Evolutionary conservation across 2,888 invertebrate genomes (phyloP).

Genomic region (Apomyelois bistriatella): DNA sequence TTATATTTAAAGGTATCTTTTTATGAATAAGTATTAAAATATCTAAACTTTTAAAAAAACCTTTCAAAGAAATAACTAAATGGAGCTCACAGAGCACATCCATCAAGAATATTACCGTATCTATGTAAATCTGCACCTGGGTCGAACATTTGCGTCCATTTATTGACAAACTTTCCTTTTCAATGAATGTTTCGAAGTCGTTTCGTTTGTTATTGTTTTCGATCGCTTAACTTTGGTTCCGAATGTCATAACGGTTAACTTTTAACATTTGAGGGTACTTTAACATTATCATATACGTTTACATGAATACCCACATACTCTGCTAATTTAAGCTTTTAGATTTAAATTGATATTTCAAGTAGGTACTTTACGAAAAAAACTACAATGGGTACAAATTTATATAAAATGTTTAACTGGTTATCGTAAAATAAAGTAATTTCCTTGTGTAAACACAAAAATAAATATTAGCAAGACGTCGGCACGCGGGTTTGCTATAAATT

Average conservation of each 20-base stretch:
- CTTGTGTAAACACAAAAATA: conserved; percentile 61
- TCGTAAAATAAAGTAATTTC: conserved; percentile 33
- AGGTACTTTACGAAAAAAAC: too few relatives aligned
- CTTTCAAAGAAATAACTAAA: too few relatives aligned
- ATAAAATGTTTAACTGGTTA: too few relatives aligned
- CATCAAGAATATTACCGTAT: conserved; percentile 22
- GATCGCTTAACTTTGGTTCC: conserved; percentile 57
- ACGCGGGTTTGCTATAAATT: conserved; percentile 55
- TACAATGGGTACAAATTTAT: too few relatives aligned
- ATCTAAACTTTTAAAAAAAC: too few relatives aligned
- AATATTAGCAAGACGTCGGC: conserved; percentile 54
- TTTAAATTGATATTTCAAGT: too few relatives aligned
- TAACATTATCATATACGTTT: background rate
- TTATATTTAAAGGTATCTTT: too few relatives aligned
- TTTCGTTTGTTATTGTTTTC: conserved; percentile 75
- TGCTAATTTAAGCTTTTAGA: too few relatives aligned
- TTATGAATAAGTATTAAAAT: too few relatives aligned
- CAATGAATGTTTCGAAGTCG: conserved; percentile 71
- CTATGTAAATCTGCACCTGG: conserved; percentile 49
- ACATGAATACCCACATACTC: too few relatives aligned
- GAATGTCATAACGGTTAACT: conserved; percentile 37
- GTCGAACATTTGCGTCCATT: conserved; percentile 31
- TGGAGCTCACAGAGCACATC: background rate
- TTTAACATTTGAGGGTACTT: conserved; percentile 18
- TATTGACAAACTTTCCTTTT: conserved; percentile 61